phyloP scores from a whole-genome alignment of 2,113 vertebrate species.

The Zapus hudsonius region DNA sequence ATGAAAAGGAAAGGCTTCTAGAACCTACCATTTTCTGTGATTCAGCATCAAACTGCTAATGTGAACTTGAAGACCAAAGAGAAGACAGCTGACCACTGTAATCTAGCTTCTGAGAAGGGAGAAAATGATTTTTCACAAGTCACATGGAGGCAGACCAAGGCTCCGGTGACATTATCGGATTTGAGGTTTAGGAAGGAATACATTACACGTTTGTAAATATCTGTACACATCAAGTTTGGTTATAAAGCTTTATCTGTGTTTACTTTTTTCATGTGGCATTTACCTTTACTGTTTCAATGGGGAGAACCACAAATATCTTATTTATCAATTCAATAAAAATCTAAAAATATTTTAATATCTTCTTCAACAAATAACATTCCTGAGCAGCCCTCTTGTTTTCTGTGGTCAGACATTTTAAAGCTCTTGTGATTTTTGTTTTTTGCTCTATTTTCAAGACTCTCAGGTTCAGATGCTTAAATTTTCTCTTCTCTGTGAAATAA shows the following conservation, averaged over 20 bases:
- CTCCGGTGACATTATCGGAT: conserved; percentile 27
- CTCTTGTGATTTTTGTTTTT: not conserved
- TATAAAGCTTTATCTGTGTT: conserved; percentile 60
- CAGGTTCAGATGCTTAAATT: not conserved
- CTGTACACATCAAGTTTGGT: conserved; percentile 55
- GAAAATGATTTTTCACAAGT: not conserved
- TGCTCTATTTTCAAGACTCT: not conserved
- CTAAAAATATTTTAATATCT: conserved; percentile 78
- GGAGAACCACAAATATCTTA: conserved; percentile 71
- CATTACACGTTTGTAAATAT: conserved; percentile 75
- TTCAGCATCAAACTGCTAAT: not conserved
- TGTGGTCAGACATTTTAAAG: not conserved
- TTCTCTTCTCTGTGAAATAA: not conserved
- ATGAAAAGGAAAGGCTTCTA: not conserved
- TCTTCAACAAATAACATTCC: conserved; percentile 43
- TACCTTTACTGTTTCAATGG: conserved; percentile 64
- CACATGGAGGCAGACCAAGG: not conserved
- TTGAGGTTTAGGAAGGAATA: conserved; percentile 64
- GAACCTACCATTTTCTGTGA: not conserved
- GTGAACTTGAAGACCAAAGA: not conserved
- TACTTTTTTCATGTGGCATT: conserved; percentile 74
- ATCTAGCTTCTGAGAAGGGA: not conserved
- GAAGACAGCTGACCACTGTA: not conserved
- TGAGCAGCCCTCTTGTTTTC: too few species aligned
- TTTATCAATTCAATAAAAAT: conserved; percentile 77